Percentiles rank a stretch among this genome's conserved stretches.
Evolutionary conservation across 2,888 invertebrate species (phyloP).

Genomic region (Steromphala cineraria): DNA sequence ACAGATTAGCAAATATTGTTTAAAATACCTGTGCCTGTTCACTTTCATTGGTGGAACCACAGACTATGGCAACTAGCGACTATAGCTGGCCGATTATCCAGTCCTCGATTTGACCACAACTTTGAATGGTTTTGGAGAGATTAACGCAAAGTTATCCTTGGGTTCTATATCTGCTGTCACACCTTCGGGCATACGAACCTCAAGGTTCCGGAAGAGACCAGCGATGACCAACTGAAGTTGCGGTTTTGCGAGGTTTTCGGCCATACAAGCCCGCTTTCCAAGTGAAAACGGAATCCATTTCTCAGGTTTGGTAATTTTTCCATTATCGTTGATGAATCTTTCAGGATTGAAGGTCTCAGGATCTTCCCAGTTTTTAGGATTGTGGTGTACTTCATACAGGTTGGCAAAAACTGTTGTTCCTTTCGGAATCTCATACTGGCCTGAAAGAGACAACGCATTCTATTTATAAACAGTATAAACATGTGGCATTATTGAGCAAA

Average conservation of each 20-base stretch:
- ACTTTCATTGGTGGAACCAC: no score
- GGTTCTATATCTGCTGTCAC: background rate
- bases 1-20: no score
- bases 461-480: no score
- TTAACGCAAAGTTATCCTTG: background rate
- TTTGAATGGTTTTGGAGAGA: background rate
- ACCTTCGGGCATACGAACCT: slow-evolving; percentile 33
- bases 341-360: slow-evolving; percentile 56
- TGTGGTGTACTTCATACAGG: slow-evolving; percentile 55
- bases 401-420: slow-evolving; percentile 53
- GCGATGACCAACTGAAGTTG: slow-evolving; percentile 54
- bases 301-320: slow-evolving; percentile 51
- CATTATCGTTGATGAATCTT: slow-evolving; percentile 54
- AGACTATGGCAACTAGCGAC: no score
- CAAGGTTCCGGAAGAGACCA: slow-evolving; percentile 30
- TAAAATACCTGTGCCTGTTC: no score
- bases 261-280: slow-evolving; percentile 61
- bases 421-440: slow-evolving; percentile 53
- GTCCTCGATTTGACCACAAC: background rate
- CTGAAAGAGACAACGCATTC: slow-evolving; percentile 23
- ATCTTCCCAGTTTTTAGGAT: slow-evolving; percentile 54
- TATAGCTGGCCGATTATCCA: no score
- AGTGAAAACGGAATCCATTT: slow-evolving; percentile 64
- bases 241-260: slow-evolving; percentile 59
- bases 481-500: background rate